A percentile compares a stretch with the other conserved stretches of the same genome.
phyloP scores from a whole-genome alignment of 2,888 invertebrate species.

The Coecobrya sp. region DNA sequence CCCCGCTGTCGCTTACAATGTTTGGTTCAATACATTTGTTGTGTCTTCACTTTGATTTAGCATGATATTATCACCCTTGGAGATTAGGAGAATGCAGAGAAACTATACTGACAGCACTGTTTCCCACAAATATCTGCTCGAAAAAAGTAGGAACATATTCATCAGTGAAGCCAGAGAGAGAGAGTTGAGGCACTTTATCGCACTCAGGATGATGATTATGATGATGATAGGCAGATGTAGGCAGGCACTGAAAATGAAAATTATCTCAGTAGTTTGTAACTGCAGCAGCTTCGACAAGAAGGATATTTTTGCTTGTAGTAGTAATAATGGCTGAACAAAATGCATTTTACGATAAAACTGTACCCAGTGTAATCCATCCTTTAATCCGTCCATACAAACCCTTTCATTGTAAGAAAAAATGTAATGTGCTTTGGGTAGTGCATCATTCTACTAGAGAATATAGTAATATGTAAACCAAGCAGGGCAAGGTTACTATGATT shows the following conservation, averaged over 20 bases:
- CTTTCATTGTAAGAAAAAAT: neutral
- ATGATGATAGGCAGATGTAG: neutral
- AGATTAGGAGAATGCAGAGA: constrained; percentile 1
- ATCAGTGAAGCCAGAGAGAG: too few species aligned
- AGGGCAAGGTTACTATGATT: constrained; percentile 56
- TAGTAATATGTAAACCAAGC: too few species aligned
- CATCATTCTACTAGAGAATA: too few species aligned
- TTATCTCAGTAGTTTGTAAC: neutral
- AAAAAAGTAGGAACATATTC: neutral
- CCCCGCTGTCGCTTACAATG: constrained; percentile 23
- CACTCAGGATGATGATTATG: neutral
- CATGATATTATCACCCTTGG: constrained; percentile 51
- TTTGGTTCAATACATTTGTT: constrained; percentile 24
- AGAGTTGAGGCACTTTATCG: neutral
- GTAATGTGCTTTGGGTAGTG: neutral
- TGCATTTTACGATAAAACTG: constrained; percentile 9
- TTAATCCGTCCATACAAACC: neutral
- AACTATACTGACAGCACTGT: neutral
- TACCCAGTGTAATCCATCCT: neutral
- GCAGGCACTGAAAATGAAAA: neutral
- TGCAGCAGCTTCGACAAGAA: neutral
- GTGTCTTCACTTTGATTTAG: constrained; percentile 42
- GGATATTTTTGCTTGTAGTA: neutral
- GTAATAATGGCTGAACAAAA: neutral
- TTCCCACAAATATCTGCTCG: constrained; percentile 12